Percentiles rank a stretch among this genome's conserved stretches.
Conservation (phyloP, 2,888 invertebrate genomes). For the Drosophila meridiana region DNA sequence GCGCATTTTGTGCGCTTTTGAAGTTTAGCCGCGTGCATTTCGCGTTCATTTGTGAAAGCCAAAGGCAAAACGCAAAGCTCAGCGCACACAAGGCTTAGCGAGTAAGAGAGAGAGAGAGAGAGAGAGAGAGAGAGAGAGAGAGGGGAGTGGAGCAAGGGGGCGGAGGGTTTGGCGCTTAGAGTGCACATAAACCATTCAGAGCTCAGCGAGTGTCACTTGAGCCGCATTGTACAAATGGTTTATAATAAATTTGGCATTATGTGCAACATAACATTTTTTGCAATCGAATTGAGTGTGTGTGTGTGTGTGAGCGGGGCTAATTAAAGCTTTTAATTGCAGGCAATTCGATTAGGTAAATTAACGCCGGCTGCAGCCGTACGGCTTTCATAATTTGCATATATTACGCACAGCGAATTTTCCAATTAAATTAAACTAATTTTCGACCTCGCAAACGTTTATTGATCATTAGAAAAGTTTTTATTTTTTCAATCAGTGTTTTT, state of each 20-base stretch:
- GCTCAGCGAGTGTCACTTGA: constrained; percentile 56
- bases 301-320: constrained; percentile 42
- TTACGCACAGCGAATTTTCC: constrained; percentile 40
- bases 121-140: not conserved
- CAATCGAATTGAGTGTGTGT: constrained; percentile 16
- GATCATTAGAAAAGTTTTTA: constrained; percentile 47
- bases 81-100: constrained; percentile 24
- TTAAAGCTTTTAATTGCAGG: constrained; percentile 65
- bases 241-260: constrained; percentile 68
- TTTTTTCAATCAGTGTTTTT: constrained; percentile 18
- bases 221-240: constrained; percentile 70
- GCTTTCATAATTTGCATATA: constrained; percentile 72
- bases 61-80: constrained; percentile 39
- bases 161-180: too few relatives aligned
- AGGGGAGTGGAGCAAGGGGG: constrained; percentile 10
- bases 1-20: constrained; percentile 62
- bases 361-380: constrained; percentile 46
- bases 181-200: constrained; percentile 20
- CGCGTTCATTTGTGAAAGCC: constrained; percentile 63
- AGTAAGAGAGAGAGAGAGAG: not conserved
- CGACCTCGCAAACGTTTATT: constrained; percentile 38
- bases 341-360: constrained; percentile 73
- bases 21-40: constrained; percentile 75
- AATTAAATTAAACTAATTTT: constrained; percentile 77
- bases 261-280: constrained; percentile 34